Evolutionary conservation across 2,888 invertebrate species (phyloP).

Genomic region (Acronicta alni): DNA sequence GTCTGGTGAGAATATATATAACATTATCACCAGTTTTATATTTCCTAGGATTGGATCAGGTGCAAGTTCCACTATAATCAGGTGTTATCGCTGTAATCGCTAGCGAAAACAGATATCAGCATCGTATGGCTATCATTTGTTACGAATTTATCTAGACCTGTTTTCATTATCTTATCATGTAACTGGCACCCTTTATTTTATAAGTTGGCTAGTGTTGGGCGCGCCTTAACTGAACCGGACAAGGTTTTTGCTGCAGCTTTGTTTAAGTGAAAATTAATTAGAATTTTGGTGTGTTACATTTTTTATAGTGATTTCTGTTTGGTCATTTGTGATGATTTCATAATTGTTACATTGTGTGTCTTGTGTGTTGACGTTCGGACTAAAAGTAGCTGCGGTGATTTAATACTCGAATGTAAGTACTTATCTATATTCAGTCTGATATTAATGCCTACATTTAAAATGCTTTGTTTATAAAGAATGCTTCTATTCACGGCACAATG

Average conservation of each 20-base stretch:
- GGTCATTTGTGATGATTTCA: conserved; percentile 44
- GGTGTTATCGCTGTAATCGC: conserved; percentile 80
- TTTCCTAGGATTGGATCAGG: conserved; percentile 38
- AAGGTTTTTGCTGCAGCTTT: conserved; percentile 44
- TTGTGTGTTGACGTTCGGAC: conserved; percentile 29
- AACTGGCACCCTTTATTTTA: conserved; percentile 82
- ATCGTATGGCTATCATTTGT: conserved; percentile 74
- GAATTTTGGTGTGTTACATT: conserved; percentile 12
- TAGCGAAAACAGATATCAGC: conserved; percentile 76
- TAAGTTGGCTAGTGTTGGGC: conserved; percentile 72
- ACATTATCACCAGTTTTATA: conserved; percentile 5
- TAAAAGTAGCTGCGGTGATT: conserved; percentile 14
- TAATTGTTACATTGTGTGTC: conserved; percentile 24
- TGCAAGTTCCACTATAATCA: conserved; percentile 71
- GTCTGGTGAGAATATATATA: neutral
- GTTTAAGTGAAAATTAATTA: conserved; percentile 30
- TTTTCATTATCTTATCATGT: conserved; percentile 85
- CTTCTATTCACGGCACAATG: neutral
- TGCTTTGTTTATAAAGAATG: too few relatives aligned
- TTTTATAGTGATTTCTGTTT: conserved; percentile 10
- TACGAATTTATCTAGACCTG: conserved; percentile 88
- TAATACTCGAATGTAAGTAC: conserved; percentile 60
- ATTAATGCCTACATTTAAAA: too few relatives aligned
- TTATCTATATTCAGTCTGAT: neutral
- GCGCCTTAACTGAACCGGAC: conserved; percentile 60